Base-by-base conservation (phyloP, 2,113 vertebrate genomes). In the Poicephalus meyeri region DNA sequence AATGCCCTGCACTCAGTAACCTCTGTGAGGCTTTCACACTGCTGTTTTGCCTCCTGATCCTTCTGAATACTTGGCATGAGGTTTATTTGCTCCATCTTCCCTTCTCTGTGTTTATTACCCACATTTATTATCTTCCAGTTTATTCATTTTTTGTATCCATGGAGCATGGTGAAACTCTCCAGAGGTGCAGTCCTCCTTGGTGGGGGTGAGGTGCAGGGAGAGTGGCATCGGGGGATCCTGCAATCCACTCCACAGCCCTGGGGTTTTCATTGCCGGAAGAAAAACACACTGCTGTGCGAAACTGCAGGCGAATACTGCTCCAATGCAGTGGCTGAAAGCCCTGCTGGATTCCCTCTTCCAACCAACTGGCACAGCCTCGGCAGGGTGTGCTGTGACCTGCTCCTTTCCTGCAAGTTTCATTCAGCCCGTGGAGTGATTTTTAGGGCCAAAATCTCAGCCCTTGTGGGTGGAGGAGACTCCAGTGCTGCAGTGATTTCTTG, bases 311-410 rank as follows among this genome's bases (percentile, higher is more conserved):
- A 70, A 64, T 31, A 19, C 5, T 60, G 11, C 10, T 42, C 4
- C 2, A 0, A 42, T 61, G 52, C 12, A 31, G 4, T 28, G 21
- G n/a, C 56, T 85, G 82, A 61, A 81, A 85, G 5, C 50, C 1
- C 1, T 0, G 0, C 49, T 0, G 0, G 14, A 73, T 73, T 13
- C 35, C 25, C 2, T 2, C 49, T 85, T 70, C 49, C 44, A 81
- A 29, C 37, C 73, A 66, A 3, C 10, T 1, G 2, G 50, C 52
- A 68, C 2, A 16, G 68, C 33, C 56, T 84, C 1, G 1, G 3
- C 1, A 2, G n/a, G 47, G 8, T 2, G 1, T 69, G 83, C 47
- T 35, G 23, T 69, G 42, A 50, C 29, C 39, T 3, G 1, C 42
- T 64, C 25, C 33, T 17, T 69, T 91, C 50, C 76, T 65, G 52